Base-by-base conservation (phyloP, 2,113 vertebrate species). In the Dromaius novaehollandiae region DNA sequence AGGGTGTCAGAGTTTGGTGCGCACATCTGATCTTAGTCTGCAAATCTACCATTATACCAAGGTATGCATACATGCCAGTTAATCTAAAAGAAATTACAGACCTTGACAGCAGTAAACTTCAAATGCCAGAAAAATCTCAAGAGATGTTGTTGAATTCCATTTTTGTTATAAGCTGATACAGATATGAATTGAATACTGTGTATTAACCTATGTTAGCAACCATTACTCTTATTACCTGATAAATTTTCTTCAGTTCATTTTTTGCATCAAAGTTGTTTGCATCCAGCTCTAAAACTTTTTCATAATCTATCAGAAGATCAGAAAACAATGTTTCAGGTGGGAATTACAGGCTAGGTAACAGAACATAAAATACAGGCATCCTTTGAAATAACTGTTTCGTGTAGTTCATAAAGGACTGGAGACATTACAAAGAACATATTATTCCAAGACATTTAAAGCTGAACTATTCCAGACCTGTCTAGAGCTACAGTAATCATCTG, bases 271-370 rank as follows among this genome's bases (percentile, higher is more conserved):
- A 92, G 94, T 99, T 99, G 89, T 97, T 98, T 30, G 99, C 98
- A 85, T 99, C 99, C 64, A 99, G 94, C 95, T 98, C 97, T 82
- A 99, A 97, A 82, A 99, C 99, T 82, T 96, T 99, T 96, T 99
- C 98, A 96, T 99, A 99, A 98, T 99, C 99, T 99, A 70, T 40
- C 24, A 97, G 79, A 69, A 94, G 2, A 97, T 6, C 90, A 70
- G 34, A 93, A 88, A 87, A 94, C 22, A 79, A n/a, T 1, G 4
- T 38, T 88, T 86, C 60, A 88, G 60, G 21, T 77, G 74, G 18
- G 16, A 91, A 83, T 16, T 8, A 91, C 3, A 80, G 34, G 28
- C 10, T 32, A 82, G 11, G 36, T 87, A 32, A 2, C 2, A 53
- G 3, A 71, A 13, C 6, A 71, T 30, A 76, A 90, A 61, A 38